Conservation (phyloP, 1,140 invertebrate species). For the Papilio machaon region DNA sequence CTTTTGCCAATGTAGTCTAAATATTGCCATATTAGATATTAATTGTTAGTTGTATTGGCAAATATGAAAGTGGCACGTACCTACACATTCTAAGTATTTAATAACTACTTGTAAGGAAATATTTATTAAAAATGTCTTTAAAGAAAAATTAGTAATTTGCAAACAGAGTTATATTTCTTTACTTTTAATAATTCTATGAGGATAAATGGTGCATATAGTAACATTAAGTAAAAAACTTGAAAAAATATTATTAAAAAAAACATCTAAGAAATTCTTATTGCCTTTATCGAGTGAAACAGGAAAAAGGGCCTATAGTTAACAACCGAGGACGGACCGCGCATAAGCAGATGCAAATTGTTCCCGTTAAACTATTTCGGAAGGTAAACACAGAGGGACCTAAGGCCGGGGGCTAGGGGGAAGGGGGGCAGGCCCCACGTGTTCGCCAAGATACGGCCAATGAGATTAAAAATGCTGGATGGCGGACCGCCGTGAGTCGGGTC, state of each 20-base stretch:
- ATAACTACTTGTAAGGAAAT: background rate
- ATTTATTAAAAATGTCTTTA: background rate
- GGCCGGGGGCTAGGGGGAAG: constrained; percentile 14
- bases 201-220: constrained; percentile 34
- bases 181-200: background rate
- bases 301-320: constrained; percentile 73
- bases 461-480: constrained; percentile 79
- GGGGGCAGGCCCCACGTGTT: constrained; percentile 62
- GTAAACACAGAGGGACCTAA: constrained; percentile 72
- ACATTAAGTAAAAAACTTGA: constrained; percentile 15
- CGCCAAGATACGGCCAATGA: constrained; percentile 69
- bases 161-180: background rate
- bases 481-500: constrained; percentile 68
- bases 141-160: background rate
- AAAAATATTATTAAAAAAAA: background rate
- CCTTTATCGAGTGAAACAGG: constrained; percentile 52
- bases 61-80: background rate
- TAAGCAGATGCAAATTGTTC: constrained; percentile 80
- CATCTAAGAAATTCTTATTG: constrained; percentile 52
- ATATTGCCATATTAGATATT: background rate
- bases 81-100: background rate
- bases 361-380: constrained; percentile 80
- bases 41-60: background rate
- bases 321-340: constrained; percentile 75
- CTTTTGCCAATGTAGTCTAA: background rate